phyloP scores from a whole-genome alignment of 2,113 vertebrate genomes.

The Hippocampus comes region DNA sequence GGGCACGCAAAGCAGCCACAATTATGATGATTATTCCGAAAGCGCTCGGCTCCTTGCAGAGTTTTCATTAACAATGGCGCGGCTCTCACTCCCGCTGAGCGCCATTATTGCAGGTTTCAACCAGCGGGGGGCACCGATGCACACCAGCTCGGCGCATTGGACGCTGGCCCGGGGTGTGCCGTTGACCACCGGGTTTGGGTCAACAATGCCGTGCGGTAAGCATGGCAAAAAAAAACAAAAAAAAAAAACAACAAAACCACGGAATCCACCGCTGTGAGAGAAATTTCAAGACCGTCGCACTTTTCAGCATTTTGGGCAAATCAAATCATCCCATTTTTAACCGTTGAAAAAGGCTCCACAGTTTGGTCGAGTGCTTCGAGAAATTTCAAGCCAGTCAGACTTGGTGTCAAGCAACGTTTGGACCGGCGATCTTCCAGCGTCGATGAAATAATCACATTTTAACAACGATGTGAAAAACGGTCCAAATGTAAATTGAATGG shows the following conservation, averaged over 20 bases:
- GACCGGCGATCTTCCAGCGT: too few relatives aligned
- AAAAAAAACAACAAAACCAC: too few relatives aligned
- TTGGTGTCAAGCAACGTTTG: background rate
- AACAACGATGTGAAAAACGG: too few relatives aligned
- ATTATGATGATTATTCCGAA: slow-evolving; percentile 53
- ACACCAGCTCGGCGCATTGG: slow-evolving; percentile 29
- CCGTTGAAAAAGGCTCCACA: too few relatives aligned
- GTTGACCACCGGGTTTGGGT: background rate
- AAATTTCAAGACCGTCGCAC: background rate
- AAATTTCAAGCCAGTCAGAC: background rate
- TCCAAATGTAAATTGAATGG: too few relatives aligned
- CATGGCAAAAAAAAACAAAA: background rate
- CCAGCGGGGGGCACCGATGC: slow-evolving; percentile 60
- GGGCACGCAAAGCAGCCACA: slow-evolving; percentile 22
- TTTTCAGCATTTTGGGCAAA: background rate
- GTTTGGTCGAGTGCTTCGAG: background rate
- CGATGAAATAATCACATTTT: too few relatives aligned
- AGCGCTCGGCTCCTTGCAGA: slow-evolving; percentile 41
- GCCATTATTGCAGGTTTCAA: slow-evolving; percentile 37
- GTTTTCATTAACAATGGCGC: slow-evolving; percentile 46
- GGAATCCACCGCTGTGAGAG: background rate
- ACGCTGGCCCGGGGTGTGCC: background rate
- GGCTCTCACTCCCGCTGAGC: slow-evolving; percentile 44
- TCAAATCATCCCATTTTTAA: too few relatives aligned
- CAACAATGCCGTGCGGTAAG: background rate